Evolutionary conservation across 2,888 invertebrate genomes (phyloP), one percentile per base, ranked within the genome.

Genomic region (Caenorhabditis sp.): DNA sequence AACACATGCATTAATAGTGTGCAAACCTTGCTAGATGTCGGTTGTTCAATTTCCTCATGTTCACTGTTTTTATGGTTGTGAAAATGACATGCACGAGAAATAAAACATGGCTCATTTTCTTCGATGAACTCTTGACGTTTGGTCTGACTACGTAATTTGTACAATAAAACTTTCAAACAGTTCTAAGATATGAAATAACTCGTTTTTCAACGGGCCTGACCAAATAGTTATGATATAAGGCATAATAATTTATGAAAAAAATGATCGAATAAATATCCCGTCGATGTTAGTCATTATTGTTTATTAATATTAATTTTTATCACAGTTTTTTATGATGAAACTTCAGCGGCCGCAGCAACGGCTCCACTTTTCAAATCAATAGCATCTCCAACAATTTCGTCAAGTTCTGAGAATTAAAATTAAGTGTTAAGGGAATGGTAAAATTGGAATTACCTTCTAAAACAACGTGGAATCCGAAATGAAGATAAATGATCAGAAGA

Each of bases 401-500:
- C 77, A 20, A 77, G 59, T 66, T 77, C 77, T 75, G 64, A 21
- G 67, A 62, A 53, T 23, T 36, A 27, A 56, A 20, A 49, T 57
- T 20, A 43, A 38, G 10, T 56, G n/a, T 12, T 57, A 4, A 25
- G 1, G 21, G 12, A 25, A n/a, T n/a, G n/a, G n/a, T n/a, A 26
- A 8, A 20, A 36, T n/a, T 17, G 20, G 10, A 10, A 20, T 64
- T 70, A 88, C 88, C 87, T 84, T 85, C 85, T 21, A 90, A 89
- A 73, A 89, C 87, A 63, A 88, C 87, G 79, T 90, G 90, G 84
- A 90, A 90, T 14, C 90, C 90, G 83, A 90, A 90, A 82, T 90
- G 90, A 56, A 90, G 83, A 81, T 90, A 90, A n/a, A 89, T 81
- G 43, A 90, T 85, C 72, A 90, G 89, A 10, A 89, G 74, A 25